Conservation (phyloP, 2,888 invertebrate species). For the Agrypnus murinus region DNA sequence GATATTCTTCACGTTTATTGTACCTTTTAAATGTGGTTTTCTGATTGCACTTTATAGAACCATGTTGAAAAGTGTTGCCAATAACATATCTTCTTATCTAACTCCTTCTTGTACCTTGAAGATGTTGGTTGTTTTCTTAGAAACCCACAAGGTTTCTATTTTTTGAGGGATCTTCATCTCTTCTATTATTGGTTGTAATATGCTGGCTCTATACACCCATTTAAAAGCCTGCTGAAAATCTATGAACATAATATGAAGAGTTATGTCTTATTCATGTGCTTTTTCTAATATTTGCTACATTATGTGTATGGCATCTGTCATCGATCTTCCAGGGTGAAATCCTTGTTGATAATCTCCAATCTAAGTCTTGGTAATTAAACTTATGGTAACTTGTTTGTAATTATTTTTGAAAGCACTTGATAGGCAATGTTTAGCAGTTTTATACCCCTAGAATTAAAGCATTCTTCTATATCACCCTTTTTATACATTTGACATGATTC, state of each 20-base stretch:
- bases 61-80: conserved; percentile 2
- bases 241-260: too few species aligned
- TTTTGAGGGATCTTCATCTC: neutral
- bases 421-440: conserved; percentile 1
- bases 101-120: conserved; percentile 1
- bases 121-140: neutral
- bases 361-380: neutral
- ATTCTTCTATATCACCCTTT: conserved; percentile 23
- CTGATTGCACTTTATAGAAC: neutral
- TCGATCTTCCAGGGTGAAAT: neutral
- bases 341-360: conserved; percentile 7
- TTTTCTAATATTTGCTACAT: neutral
- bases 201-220: neutral
- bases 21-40: neutral
- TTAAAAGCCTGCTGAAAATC: neutral
- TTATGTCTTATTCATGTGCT: too few species aligned
- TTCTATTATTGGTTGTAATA: neutral
- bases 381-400: conserved; percentile 17
- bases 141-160: neutral
- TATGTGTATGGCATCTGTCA: too few species aligned
- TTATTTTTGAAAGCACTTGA: conserved; percentile 22
- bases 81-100: conserved; percentile 5
- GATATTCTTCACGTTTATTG: conserved; percentile 1
- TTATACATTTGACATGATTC: too few species aligned
- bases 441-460: neutral